phyloP scores from a whole-genome alignment of 2,888 invertebrate species.

The Cheiracanthium punctorium region DNA sequence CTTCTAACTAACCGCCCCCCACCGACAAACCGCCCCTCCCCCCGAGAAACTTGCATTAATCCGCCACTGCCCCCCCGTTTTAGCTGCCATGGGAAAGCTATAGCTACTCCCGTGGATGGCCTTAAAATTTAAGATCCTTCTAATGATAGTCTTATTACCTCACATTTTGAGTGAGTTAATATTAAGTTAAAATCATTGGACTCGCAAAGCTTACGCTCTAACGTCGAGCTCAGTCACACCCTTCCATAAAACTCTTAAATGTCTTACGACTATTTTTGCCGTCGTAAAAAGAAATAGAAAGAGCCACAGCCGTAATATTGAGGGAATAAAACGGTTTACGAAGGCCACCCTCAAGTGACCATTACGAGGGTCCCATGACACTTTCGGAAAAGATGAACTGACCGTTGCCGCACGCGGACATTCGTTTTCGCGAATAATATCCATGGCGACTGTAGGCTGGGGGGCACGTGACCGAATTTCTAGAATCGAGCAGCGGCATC shows the following conservation, averaged over 20 bases:
- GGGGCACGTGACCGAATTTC: neutral
- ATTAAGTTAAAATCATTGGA: no score
- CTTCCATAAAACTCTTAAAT: neutral
- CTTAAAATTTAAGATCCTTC: no score
- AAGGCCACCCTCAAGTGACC: neutral
- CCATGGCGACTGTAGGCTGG: neutral
- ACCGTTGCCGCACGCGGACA: neutral
- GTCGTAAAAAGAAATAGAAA: neutral
- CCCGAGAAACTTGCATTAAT: no score
- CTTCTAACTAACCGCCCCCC: no score
- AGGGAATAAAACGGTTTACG: neutral
- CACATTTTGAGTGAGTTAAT: no score
- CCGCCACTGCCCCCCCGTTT: no score
- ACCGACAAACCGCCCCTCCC: no score
- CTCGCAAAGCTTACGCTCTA: no score
- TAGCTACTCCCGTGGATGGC: no score
- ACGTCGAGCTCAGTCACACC: neutral
- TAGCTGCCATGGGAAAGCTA: no score
- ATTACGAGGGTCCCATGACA: constrained; percentile 7
- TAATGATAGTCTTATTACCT: no score
- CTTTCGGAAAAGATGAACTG: neutral
- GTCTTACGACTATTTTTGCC: constrained; percentile 1
- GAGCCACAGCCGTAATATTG: neutral
- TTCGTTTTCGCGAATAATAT: neutral
- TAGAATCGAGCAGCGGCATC: neutral